Base-by-base conservation (phyloP, 2,888 invertebrate species). In the Lordiphosa andalusiaca region DNA sequence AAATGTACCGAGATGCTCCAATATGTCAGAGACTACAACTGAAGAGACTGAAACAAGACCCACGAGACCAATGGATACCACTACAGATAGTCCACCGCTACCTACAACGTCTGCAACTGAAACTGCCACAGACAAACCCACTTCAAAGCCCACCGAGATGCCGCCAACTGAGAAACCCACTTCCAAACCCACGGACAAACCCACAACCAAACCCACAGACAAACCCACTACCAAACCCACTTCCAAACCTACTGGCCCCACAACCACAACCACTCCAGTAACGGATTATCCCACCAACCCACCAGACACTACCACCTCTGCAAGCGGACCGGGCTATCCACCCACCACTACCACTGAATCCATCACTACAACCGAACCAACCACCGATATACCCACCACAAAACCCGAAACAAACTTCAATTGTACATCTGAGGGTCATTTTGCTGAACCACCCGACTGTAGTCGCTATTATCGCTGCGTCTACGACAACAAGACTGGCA, bases 381-480 rank as follows among this genome's bases (percentile, higher is more conserved):
- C 76, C n/a, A 56, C 51, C 6, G 52, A 59, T 1, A 10, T 33
- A 2, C 16, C 67, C n/a, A 54, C 63, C 7, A 49, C 58, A 35
- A 55, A 77, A 48, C 62, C 69, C 1, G 42, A 36, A 13, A 13
- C 61, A 0, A 86, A 84, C 55, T 78, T 85, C 41, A 72, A 71
- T 37, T 91, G 91, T 58, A 77, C 71, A 0, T 50, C 68, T 2
- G 91, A 90, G 69, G 91, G 91, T 36, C 91, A 89, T 76, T 81
- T 90, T 59, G 85, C 89, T 0, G 90, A 91, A 84, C 83, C 87
- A 1, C 67, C 88, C 3, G 90, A 92, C 67, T 93, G 93, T 69
- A 91, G 87, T 54, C 92, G 91, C 67, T 93, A 92, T 84, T 92
- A 92, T 65, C 90, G 92, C 41, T 93, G 93, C 69, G 90, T 90